These are phyloP conservation scores for Neogobius melanostomus DNA, from an alignment of 2,113 vertebrate genomes.

Conservation along the genomic window DNA sequence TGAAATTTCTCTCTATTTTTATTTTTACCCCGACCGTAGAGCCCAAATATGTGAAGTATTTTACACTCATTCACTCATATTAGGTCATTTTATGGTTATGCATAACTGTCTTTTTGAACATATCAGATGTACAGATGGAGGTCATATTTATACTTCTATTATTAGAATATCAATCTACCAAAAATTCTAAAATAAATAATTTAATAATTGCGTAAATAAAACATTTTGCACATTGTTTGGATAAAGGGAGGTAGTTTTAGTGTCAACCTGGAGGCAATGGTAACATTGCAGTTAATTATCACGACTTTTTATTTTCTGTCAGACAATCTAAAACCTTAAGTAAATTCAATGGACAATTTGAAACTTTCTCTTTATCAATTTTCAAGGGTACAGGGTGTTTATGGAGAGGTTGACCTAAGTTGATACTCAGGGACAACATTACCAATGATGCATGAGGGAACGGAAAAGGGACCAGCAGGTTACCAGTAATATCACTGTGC, in stretches of 20 bases:
- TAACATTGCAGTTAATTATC: constrained; percentile 1
- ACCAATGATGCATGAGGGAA: constrained; percentile 48
- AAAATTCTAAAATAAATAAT: constrained; percentile 19
- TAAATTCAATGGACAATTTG: not conserved
- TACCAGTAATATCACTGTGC: constrained; percentile 65
- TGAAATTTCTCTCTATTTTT: constrained; percentile 38
- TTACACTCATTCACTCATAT: constrained; percentile 21
- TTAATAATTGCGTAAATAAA: constrained; percentile 12
- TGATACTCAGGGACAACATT: constrained; percentile 60
- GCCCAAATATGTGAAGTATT: constrained; percentile 34
- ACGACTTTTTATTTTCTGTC: constrained; percentile 26
- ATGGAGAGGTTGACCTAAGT: constrained; percentile 49
- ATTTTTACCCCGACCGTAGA: constrained; percentile 18
- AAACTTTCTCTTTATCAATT: constrained; percentile 19
- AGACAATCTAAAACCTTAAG: constrained; percentile 12
- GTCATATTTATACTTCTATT: constrained; percentile 19
- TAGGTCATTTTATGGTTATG: constrained; percentile 26
- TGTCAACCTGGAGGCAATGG: not conserved
- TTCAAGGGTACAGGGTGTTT: constrained; percentile 13
- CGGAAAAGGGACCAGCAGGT: constrained; percentile 23
- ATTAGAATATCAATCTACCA: constrained; percentile 24
- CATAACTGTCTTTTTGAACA: constrained; percentile 24
- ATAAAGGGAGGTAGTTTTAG: not conserved
- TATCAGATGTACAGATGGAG: constrained; percentile 34
- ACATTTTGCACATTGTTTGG: constrained; percentile 32